These are phyloP conservation scores for Sinohyriopsis cumingii DNA, from an alignment of 2,888 invertebrate species.

Conservation along the genomic window DNA sequence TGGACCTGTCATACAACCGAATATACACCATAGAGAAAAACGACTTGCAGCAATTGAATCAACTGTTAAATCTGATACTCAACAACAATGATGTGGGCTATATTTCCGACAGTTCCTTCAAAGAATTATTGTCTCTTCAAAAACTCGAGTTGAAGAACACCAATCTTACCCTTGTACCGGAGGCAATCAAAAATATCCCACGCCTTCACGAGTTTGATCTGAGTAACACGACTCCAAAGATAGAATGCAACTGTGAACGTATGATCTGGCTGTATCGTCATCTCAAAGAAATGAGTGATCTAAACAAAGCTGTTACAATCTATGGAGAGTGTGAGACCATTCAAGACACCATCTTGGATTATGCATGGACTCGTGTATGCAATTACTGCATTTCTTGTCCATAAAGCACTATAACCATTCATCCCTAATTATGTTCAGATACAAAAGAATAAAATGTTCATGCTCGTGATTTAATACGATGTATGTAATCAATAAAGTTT, in stretches of 20 bases:
- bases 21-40: conserved; percentile 43
- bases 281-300: conserved; percentile 22
- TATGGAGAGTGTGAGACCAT: conserved; percentile 28
- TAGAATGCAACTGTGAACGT: conserved; percentile 37
- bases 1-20: conserved; percentile 38
- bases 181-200: conserved; percentile 29
- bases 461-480: no score
- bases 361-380: no score
- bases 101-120: conserved; percentile 37
- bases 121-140: conserved; percentile 16
- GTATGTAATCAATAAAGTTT: no score
- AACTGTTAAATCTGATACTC: conserved; percentile 19
- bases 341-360: conserved; percentile 2
- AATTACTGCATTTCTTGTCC: no score
- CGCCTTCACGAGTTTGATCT: conserved; percentile 17
- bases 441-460: no score
- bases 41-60: conserved; percentile 28
- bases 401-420: conserved; percentile 4
- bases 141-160: conserved; percentile 27
- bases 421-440: no score
- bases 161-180: conserved; percentile 25
- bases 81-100: conserved; percentile 36
- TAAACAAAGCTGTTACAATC: conserved; percentile 25
- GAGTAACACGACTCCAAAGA: conserved; percentile 2
- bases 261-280: conserved; percentile 24